Percentiles rank a stretch among this genome's conserved stretches.
Evolutionary conservation across 2,113 vertebrate genomes (phyloP).

Genomic region (Amazona guildingii): DNA sequence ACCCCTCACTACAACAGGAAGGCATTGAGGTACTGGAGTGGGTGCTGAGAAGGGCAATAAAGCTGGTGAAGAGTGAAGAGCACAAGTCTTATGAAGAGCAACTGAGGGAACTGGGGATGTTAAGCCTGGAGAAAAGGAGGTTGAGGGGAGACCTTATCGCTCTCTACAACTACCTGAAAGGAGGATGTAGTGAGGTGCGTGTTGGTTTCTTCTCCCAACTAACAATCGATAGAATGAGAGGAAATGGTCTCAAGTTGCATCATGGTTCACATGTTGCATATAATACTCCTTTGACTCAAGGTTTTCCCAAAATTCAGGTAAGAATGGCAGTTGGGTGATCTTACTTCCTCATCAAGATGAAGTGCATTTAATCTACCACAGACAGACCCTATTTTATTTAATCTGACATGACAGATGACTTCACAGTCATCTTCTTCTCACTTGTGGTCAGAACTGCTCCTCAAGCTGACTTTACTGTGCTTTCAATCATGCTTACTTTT

Average conservation of each 20-base stretch:
- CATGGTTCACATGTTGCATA: not conserved
- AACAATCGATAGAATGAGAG: not conserved
- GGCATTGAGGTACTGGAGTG: not conserved
- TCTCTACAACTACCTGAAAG: not conserved
- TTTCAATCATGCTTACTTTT: not conserved
- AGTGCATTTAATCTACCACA: not conserved
- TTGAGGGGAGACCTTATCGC: not conserved
- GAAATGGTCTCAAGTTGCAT: not conserved
- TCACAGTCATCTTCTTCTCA: not conserved
- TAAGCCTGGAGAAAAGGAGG: not conserved
- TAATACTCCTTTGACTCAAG: not conserved
- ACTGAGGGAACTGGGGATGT: not conserved
- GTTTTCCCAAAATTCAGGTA: not conserved
- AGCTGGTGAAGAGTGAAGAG: not conserved
- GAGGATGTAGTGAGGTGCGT: not conserved
- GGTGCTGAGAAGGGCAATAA: not conserved
- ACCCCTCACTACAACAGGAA: not conserved
- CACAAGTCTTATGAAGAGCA: not conserved
- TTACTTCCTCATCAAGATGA: not conserved
- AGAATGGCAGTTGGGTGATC: not conserved
- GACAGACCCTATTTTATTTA: not conserved
- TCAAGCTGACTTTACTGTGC: fast-evolving
- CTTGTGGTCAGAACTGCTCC: not conserved
- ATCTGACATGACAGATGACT: not conserved
- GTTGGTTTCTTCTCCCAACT: not conserved